Base-by-base conservation (phyloP, 2,888 invertebrate species). In the Automeris io region DNA sequence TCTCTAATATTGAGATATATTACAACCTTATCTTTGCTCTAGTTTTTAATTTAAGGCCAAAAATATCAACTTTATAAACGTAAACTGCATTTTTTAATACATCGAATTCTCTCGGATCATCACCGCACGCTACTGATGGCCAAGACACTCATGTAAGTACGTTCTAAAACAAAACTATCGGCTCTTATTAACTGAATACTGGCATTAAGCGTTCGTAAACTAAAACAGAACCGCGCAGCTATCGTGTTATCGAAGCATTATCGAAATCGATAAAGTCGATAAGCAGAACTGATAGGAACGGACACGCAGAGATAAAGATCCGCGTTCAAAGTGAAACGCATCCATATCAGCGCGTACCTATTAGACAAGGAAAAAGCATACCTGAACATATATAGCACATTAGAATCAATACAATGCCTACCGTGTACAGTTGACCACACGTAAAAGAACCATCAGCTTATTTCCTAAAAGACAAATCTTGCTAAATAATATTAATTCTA, bases 191-290 rank as follows among this genome's bases (percentile, higher is more conserved):
- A 12, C 18, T 23, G 31, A 22, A 18, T 19, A 11, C 23, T 16
- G 18, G 31, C 11, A 12, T 32, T 18, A 32, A 37, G 32, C 18
- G 32, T 37, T 31, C 23, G 12, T 32, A 21, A 37, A 32, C 18
- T 37, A 18, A 55, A 57, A 62, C 54, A 59, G 53, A 47, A 47
- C 45, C 41, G 47, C 50, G 46, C 51, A 50, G 51, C 55, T 67
- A 65, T 65, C 55, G 43, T 26, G 39, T 51, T 64, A 73, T 72
- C 70, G 45, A 43, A 45, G 52, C 49, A 44, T 47, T 64, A 66
- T 66, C 65, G 51, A 47, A 42, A 59, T 49, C 56, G 72, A 72
- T 74, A 72, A 63, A 58, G 50, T 57, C 56, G 54, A 55, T 63
- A 67, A 55, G 54, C 59, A 63, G 47, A 55, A 58, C 50, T 51